Percentiles rank a stretch among this genome's conserved stretches.
These are phyloP conservation scores for Gulo gulo DNA, from an alignment of 2,113 vertebrate species.

Conservation along the genomic window DNA sequence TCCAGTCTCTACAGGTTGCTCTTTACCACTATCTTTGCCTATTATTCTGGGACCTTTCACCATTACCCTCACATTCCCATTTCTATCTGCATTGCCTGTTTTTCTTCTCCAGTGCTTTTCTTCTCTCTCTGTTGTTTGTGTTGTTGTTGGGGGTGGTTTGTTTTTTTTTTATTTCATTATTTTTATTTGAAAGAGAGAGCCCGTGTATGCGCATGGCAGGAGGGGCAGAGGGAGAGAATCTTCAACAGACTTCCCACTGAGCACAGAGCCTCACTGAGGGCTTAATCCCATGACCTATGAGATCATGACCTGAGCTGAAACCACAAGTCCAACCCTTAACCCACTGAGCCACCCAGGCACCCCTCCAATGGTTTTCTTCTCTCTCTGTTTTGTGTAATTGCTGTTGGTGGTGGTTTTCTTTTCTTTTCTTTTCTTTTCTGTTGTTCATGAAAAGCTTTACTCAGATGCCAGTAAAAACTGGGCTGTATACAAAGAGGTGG, in stretches of 20 bases:
- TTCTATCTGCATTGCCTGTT: neutral
- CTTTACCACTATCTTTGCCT: neutral
- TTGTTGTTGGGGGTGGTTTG: no score
- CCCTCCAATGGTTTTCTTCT: neutral
- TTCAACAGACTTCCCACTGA: no score
- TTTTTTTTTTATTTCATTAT: no score
- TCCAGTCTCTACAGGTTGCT: fast-evolving
- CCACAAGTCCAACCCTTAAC: no score
- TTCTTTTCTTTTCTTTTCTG: neutral
- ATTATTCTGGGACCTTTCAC: neutral
- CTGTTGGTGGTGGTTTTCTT: neutral
- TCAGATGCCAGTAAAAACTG: neutral
- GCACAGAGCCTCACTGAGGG: no score
- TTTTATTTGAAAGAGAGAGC: no score
- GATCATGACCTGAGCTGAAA: no score
- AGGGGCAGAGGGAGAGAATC: no score
- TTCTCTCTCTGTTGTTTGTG: neutral
- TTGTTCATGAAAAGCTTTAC: neutral
- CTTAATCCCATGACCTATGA: no score
- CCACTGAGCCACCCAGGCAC: no score
- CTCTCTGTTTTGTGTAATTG: neutral
- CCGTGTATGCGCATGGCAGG: no score
- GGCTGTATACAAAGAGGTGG: neutral
- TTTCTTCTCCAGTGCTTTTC: neutral
- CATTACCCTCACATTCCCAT: neutral